Conservation (phyloP, 2,113 vertebrate genomes). For the Neofelis nebulosa region DNA sequence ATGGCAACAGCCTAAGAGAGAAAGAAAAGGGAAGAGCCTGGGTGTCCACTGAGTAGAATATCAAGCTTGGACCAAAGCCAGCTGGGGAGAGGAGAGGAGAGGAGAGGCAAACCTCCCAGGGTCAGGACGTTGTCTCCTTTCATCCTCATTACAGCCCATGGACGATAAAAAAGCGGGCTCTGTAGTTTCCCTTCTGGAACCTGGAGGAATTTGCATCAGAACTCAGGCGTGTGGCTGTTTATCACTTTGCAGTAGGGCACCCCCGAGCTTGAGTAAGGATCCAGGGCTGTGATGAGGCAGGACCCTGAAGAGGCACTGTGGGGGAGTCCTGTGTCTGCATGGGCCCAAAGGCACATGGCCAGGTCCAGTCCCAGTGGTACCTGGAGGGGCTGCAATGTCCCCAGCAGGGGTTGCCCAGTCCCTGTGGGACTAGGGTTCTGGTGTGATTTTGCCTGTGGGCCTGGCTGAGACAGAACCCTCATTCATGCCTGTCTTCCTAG, state of each 20-base stretch:
- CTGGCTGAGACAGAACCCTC: not conserved
- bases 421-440: fast-evolving
- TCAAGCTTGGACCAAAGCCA: not conserved
- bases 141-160: not conserved
- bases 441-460: not conserved
- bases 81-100: fast-evolving
- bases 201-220: not conserved
- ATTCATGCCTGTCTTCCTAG: not conserved
- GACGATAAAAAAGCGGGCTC: not conserved
- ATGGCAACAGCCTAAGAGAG: not conserved
- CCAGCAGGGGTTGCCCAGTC: not conserved
- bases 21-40: not conserved
- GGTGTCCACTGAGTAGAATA: not conserved
- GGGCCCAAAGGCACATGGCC: no score
- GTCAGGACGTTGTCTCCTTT: not conserved
- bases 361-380: not conserved
- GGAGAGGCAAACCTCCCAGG: not conserved
- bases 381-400: not conserved
- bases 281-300: not conserved
- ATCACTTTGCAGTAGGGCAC: not conserved
- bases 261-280: not conserved
- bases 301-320: not conserved
- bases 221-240: not conserved
- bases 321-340: not conserved
- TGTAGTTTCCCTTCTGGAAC: not conserved